Evolutionary conservation across 2,113 vertebrate genomes (phyloP).

Genomic region (Anser cygnoides): DNA sequence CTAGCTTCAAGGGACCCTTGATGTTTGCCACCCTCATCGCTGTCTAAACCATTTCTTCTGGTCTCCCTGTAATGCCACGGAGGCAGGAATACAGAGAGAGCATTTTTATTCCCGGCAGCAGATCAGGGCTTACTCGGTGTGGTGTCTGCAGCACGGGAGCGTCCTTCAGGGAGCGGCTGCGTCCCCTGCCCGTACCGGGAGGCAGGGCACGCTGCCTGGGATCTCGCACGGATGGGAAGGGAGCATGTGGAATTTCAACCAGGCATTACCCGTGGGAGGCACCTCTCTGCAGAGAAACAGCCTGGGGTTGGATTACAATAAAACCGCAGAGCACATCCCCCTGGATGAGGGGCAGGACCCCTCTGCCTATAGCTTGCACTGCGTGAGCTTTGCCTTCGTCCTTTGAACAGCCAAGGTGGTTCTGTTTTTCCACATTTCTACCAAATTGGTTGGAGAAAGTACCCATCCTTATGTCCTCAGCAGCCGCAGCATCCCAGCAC

Average conservation of each 20-base stretch:
- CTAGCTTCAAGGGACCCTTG: neutral
- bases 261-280: constrained; percentile 20
- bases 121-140: neutral
- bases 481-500: neutral
- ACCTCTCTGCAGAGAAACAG: constrained; percentile 3
- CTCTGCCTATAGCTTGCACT: neutral
- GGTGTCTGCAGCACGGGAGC: neutral
- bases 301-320: constrained; percentile 46
- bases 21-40: neutral
- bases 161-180: neutral
- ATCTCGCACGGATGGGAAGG: constrained; percentile 10
- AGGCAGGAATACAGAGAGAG: neutral
- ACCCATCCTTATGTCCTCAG: neutral
- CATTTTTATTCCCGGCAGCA: neutral
- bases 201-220: neutral
- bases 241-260: constrained; percentile 55
- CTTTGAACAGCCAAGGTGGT: neutral
- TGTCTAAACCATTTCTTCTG: neutral
- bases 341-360: neutral
- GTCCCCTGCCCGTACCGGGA: neutral
- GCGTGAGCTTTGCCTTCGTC: neutral
- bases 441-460: neutral
- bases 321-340: neutral
- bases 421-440: neutral
- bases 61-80: accelerated